phyloP scores from a whole-genome alignment of 2,888 invertebrate genomes.

The Drosophila bunnanda region DNA sequence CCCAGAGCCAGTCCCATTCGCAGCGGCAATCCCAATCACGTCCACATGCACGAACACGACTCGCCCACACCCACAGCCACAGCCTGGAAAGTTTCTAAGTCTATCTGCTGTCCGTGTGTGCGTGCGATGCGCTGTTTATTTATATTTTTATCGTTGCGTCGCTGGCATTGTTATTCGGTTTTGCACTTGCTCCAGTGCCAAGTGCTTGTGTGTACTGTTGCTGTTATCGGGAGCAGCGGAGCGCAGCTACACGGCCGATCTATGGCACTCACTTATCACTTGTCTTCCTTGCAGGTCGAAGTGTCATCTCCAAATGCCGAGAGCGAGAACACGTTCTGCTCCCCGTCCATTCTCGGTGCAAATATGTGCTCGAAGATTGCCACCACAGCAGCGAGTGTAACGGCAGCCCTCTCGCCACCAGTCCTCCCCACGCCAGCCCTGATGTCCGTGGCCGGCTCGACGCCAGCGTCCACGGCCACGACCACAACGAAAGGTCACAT shows the following conservation, averaged over 20 bases:
- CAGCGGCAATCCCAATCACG: constrained; percentile 5
- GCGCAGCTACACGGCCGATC: not conserved
- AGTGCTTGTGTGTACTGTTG: constrained; percentile 54
- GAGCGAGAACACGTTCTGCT: constrained; percentile 84
- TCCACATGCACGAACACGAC: not conserved
- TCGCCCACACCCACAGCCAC: constrained; percentile 18
- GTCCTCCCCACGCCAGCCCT: constrained; percentile 68
- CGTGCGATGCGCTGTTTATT: constrained; percentile 53
- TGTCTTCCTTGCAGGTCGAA: constrained; percentile 80
- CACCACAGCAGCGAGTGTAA: constrained; percentile 82
- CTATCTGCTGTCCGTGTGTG: constrained; percentile 15
- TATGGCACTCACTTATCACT: not conserved
- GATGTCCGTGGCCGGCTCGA: constrained; percentile 50
- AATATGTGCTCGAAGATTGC: constrained; percentile 85
- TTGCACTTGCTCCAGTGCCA: constrained; percentile 57
- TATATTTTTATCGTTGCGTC: constrained; percentile 59
- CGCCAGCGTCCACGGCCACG: constrained; percentile 31
- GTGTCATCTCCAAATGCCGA: constrained; percentile 85
- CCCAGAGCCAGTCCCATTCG: not conserved
- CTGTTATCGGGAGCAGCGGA: constrained; percentile 51
- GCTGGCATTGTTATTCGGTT: constrained; percentile 64
- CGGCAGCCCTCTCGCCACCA: constrained; percentile 80
- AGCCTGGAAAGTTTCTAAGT: constrained; percentile 52
- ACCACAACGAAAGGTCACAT: constrained; percentile 14
- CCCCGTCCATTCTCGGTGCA: constrained; percentile 84